Base-by-base conservation (phyloP, 2,113 vertebrate genomes). In the Rhea pennata region DNA sequence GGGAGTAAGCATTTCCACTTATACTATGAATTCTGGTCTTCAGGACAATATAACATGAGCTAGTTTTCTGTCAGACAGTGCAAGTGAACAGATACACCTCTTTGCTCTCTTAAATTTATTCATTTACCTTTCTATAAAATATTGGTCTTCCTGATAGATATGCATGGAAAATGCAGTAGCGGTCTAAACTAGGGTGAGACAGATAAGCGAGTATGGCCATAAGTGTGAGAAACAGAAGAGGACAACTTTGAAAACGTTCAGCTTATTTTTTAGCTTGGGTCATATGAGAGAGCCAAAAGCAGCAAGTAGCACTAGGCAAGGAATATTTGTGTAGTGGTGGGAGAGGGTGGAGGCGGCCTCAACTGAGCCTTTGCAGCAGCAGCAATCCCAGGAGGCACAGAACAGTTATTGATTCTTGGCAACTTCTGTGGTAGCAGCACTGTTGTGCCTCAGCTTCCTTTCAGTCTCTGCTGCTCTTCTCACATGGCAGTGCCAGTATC, bases 281-380 rank as follows among this genome's bases (percentile, higher is more conserved):
- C 31, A 13, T 2, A 29, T 5, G 44, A 14, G 21, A 46, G 13
- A 46, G 48, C 29, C 46, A 29, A 24, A 17, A 11, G 26, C 11
- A 26, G 3, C 5, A 16, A 12, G 13, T 5, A 26, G 31, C 1
- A 3, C 15, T 0, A 46, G 21, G 40, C 7, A 42, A 56, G 7
- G 26, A 62, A 11, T 4, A 64, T 3, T 15, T 29, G n/a, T 19
- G 7, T 12, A 65, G 8, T 21, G 64, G 64, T 8, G n/a, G 24
- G 22, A 42, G 64, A 4, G 3, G 4, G 21, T 19, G 10, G 31
- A 70, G 33, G 5, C 23, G 9, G 46, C 53, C 8, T 31, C 50
- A 21, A 14, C 7, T 4, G 14, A 12, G 2, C 40, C 31, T 33
- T 54, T 9, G 15, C n/a, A 53, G 54, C 61, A 44, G 27, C 15